These are phyloP conservation scores for Noturus placidus DNA, from an alignment of 2,113 vertebrate genomes.

Conservation along the genomic window DNA sequence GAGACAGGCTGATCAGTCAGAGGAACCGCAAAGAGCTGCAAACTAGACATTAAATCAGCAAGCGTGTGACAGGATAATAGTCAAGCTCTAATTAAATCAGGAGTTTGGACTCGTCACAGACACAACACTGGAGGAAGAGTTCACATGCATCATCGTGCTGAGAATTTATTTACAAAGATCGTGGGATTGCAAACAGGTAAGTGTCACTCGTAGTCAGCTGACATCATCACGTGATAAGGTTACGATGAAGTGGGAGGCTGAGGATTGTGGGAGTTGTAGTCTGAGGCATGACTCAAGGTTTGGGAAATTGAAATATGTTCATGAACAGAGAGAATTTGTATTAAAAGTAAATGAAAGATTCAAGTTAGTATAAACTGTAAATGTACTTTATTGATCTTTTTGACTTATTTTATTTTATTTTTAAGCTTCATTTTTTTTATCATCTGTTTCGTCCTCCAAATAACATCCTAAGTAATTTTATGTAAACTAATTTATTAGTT, in stretches of 20 bases:
- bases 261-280: neutral
- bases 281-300: neutral
- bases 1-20: too few relatives aligned
- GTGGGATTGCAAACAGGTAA: too few relatives aligned
- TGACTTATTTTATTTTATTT: too few relatives aligned
- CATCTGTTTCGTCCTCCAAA: too few relatives aligned
- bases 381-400: neutral
- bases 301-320: neutral
- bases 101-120: too few relatives aligned
- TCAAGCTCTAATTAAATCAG: too few relatives aligned
- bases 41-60: neutral
- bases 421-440: too few relatives aligned
- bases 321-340: neutral
- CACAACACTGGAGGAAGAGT: neutral
- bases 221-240: neutral
- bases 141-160: neutral
- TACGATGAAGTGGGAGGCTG: neutral
- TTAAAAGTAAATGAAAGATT: neutral
- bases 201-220: neutral
- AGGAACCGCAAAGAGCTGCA: neutral
- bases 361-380: neutral
- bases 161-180: neutral
- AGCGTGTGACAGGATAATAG: neutral
- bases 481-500: too few relatives aligned
- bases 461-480: too few relatives aligned